Conservation (phyloP, 2,113 vertebrate genomes). For the Microcebus jonahi region DNA sequence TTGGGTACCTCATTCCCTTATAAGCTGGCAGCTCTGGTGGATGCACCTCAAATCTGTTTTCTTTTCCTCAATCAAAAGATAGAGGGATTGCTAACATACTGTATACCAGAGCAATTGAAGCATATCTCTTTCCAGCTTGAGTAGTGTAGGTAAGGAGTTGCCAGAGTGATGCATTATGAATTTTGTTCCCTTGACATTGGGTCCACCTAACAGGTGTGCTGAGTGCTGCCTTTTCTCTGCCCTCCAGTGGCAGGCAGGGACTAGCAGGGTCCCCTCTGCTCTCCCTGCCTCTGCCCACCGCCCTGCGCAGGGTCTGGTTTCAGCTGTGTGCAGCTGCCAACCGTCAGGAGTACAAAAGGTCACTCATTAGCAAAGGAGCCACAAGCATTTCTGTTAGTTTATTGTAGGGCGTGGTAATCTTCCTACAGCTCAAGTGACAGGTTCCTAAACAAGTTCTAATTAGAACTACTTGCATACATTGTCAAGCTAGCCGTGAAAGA, state of each 20-base stretch:
- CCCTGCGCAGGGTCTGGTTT: rapidly evolving
- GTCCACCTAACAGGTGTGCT: rapidly evolving
- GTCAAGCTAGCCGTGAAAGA: neutral
- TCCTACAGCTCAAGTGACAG: neutral
- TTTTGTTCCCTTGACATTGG: neutral
- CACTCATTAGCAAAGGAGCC: neutral
- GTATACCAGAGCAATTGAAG: neutral
- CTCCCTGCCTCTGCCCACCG: neutral
- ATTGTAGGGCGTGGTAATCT: rapidly evolving
- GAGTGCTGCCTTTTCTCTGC: neutral
- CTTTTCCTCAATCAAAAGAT: neutral
- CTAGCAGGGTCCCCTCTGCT: neutral
- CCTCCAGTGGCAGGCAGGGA: rapidly evolving
- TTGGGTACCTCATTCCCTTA: neutral
- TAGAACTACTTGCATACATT: neutral
- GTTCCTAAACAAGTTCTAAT: neutral
- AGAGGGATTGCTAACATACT: neutral
- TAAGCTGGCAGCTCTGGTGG: neutral
- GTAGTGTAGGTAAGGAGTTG: neutral
- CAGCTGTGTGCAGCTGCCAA: no score
- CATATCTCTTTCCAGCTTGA: neutral
- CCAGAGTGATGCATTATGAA: neutral
- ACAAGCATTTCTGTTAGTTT: neutral
- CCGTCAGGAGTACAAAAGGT: neutral
- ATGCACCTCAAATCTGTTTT: neutral